phyloP scores from a whole-genome alignment of 2,797 vertebrate species.

The Ataeniobius toweri region DNA sequence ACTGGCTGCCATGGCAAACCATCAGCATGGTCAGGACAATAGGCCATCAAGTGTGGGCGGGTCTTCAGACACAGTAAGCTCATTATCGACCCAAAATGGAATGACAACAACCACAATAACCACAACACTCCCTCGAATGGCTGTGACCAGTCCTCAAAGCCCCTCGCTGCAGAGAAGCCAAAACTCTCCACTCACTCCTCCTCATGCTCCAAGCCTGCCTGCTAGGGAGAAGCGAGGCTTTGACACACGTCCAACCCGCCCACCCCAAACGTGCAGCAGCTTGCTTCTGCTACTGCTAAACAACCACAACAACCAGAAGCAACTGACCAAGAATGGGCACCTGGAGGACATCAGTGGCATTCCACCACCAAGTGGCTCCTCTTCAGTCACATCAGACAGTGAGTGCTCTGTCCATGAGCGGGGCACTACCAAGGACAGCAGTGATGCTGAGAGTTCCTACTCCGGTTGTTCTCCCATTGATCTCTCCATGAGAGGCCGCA shows the following conservation, averaged over 20 bases:
- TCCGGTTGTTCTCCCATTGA: conserved; percentile 97
- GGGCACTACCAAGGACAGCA: conserved; percentile 93
- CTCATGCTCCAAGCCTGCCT: conserved; percentile 72
- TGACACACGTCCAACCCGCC: conserved; percentile 85
- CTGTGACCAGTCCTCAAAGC: conserved; percentile 79
- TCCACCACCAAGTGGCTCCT: conserved; percentile 87
- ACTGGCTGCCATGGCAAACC: conserved; percentile 94
- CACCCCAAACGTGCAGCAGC: conserved; percentile 92
- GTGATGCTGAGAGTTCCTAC: conserved; percentile 93
- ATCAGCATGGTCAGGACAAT: conserved; percentile 83
- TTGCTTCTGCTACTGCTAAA: conserved; percentile 95
- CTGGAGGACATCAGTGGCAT: conserved; percentile 83
- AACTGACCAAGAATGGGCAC: conserved; percentile 85
- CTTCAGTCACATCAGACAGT: conserved; percentile 87
- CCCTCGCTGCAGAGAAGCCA: conserved; percentile 78
- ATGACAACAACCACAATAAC: conserved; percentile 60
- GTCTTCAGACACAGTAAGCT: conserved; percentile 83
- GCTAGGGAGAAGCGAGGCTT: conserved; percentile 85
- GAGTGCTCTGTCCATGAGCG: conserved; percentile 94
- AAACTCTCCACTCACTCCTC: conserved; percentile 72
- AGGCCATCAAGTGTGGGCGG: conserved; percentile 84
- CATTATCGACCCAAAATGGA: conserved; percentile 86
- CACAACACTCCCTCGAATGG: conserved; percentile 78
- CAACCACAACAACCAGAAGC: conserved; percentile 91
- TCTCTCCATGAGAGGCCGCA: conserved; percentile 91